Base-by-base conservation (phyloP, 2,888 invertebrate genomes). In the Drosophila austrosaltans region DNA sequence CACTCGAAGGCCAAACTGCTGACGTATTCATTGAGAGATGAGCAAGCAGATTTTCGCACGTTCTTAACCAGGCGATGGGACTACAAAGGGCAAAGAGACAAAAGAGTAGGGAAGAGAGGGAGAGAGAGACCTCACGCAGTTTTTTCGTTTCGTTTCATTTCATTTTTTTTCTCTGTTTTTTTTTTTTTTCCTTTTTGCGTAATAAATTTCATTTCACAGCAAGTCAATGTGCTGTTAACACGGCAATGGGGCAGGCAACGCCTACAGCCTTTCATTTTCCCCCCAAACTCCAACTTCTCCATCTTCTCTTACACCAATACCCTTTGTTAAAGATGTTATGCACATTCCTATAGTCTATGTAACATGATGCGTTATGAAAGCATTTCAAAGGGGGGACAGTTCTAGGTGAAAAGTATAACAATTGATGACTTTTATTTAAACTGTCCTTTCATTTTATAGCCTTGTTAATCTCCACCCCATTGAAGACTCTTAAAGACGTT, bases 181-280 rank as follows among this genome's bases (percentile, higher is more conserved):
- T 48, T 42, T 62, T 40, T 58, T 75, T 66, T 48, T 42, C 32
- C 53, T 69, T 68, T 63, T 63, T 59, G 66, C 48, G 66, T 78
- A 80, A 87, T 89, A 87, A 85, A 85, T 87, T 77, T 79, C 73
- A 70, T 81, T 76, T 80, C 83, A 76, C 77, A 76, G 77, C 80
- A 75, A 81, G 82, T 80, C 83, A 80, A 80, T 81, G 82, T 81
- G 70, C 76, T 79, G 75, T 77, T 73, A 75, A 76, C 73, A 75
- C 72, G 67, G 69, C 78, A 69, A 78, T 65, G 66, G 63, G 62
- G 53, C 44, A 60, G 42, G 20, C 63, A 64, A 64, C 69, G 69
- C 69, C 69, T 58, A 58, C 69, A 66, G 28, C 40, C 16, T 48
- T 57, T 71, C 63, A 59, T 64, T 69, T 64, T 39, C 32, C 28